Percentiles rank a stretch among this genome's conserved stretches.
Conservation (phyloP, 2,888 invertebrate species). For the Ferdinandea cuprea region DNA sequence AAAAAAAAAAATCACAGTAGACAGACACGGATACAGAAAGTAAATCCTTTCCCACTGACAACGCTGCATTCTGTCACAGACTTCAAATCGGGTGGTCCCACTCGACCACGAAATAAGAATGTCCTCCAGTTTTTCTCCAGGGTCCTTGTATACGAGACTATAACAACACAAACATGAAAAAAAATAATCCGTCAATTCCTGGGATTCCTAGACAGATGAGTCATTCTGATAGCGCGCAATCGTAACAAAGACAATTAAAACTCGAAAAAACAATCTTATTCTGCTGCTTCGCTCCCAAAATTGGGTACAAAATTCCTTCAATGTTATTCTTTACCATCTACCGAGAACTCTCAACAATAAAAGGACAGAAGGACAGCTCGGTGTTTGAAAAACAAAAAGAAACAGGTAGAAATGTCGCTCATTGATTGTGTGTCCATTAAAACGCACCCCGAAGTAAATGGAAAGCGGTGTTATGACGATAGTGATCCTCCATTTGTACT, state of each 20-base stretch:
- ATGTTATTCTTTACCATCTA: constrained; percentile 40
- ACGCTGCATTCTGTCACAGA: background rate
- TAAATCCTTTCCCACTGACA: constrained; percentile 43
- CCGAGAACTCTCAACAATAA: constrained; percentile 25
- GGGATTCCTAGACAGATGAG: constrained; percentile 74
- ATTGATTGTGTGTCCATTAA: constrained; percentile 66
- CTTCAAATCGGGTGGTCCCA: constrained; percentile 63
- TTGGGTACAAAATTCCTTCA: constrained; percentile 42
- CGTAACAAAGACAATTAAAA: constrained; percentile 70
- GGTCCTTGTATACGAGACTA: constrained; percentile 35
- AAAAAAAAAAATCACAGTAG: too few species aligned
- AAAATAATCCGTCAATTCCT: constrained; percentile 72
- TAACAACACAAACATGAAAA: constrained; percentile 36
- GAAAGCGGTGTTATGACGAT: constrained; percentile 53
- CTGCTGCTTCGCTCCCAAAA: constrained; percentile 22
- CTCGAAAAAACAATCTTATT: constrained; percentile 47
- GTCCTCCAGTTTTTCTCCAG: constrained; percentile 46
- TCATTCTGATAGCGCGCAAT: constrained; percentile 69
- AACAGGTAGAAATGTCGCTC: constrained; percentile 64
- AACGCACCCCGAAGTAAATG: constrained; percentile 69
- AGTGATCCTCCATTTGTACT: constrained; percentile 70
- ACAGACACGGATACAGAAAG: too few species aligned
- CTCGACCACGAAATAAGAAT: constrained; percentile 42
- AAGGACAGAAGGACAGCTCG: constrained; percentile 43
- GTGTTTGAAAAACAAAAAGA: constrained; percentile 11